Percentiles rank a stretch among this genome's conserved stretches.
phyloP scores from a whole-genome alignment of 2,888 invertebrate species.

The Rotaria macrura region DNA sequence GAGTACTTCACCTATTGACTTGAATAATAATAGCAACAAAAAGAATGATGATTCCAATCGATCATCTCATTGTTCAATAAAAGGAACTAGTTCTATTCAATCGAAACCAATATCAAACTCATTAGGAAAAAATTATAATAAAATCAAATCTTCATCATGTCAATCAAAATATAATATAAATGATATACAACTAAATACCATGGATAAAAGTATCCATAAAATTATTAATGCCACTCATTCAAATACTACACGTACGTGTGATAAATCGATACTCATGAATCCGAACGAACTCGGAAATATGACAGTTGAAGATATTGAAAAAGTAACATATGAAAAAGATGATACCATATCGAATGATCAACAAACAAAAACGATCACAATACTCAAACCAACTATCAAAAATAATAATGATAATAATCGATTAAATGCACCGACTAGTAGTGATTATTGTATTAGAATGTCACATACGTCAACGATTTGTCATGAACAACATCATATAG shows the following conservation, averaged over 20 bases:
- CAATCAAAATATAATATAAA: background rate
- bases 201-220: background rate
- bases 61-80: too few species aligned
- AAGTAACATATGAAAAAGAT: background rate
- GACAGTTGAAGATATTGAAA: background rate
- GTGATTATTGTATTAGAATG: background rate
- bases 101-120: background rate
- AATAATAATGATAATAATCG: background rate
- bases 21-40: too few species aligned
- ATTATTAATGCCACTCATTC: background rate
- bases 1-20: background rate
- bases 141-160: background rate
- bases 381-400: background rate
- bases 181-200: background rate
- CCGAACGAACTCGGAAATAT: background rate
- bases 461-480: too few species aligned
- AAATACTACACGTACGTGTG: background rate
- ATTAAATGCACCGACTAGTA: background rate
- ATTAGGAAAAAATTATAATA: background rate
- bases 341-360: background rate
- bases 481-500: background rate
- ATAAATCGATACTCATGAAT: background rate
- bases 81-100: background rate
- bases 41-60: background rate
- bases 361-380: background rate